Evolutionary conservation across 2,888 invertebrate genomes (phyloP).

Genomic region (Acanthopleura granulata): DNA sequence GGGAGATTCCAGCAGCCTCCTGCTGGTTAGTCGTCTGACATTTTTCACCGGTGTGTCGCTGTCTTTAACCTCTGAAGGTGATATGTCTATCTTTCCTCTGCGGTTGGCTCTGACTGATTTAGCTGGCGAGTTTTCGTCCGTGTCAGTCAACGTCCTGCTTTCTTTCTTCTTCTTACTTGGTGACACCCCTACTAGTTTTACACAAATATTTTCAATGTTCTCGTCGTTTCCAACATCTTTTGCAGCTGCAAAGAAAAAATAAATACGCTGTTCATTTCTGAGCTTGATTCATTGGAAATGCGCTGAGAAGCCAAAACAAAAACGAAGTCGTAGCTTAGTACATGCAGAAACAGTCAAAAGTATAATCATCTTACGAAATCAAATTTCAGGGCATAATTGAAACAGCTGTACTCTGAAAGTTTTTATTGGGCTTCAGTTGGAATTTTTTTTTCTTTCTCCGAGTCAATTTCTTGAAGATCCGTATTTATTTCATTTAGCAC

Average conservation of each 20-base stretch:
- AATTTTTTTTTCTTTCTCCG: too few relatives aligned
- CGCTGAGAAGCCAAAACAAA: not conserved
- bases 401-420: too few relatives aligned
- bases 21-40: not conserved
- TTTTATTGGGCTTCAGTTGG: too few relatives aligned
- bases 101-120: not conserved
- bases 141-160: not conserved
- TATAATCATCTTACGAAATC: not conserved
- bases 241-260: not conserved
- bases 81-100: not conserved
- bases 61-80: not conserved
- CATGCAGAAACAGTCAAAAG: not conserved
- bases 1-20: not conserved
- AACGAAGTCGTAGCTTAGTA: not conserved
- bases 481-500: too few relatives aligned
- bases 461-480: too few relatives aligned
- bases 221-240: not conserved
- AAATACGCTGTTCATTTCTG: not conserved
- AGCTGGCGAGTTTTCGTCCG: not conserved
- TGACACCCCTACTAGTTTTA: not conserved
- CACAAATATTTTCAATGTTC: conserved; percentile 5
- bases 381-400: too few relatives aligned
- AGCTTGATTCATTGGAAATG: too few relatives aligned
- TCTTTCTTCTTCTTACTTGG: conserved; percentile 15
- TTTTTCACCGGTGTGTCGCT: not conserved